Conservation (phyloP, 1,140 invertebrate species). For the Calliopsis andreniformis region DNA sequence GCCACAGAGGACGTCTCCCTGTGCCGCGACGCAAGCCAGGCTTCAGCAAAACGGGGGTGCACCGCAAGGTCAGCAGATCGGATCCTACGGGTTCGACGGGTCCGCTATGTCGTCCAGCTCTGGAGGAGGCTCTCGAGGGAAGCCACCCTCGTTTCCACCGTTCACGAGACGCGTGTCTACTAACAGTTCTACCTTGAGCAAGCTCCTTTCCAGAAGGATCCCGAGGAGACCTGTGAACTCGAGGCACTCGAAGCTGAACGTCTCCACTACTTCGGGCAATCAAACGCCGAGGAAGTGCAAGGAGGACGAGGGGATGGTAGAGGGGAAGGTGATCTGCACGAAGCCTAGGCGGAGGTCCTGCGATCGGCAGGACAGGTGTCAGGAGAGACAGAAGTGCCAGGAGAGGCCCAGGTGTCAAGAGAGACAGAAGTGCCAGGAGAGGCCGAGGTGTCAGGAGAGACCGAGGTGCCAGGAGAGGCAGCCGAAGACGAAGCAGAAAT, state of each 20-base stretch:
- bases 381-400: neutral
- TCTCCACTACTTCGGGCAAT: neutral
- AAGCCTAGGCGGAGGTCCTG: neutral
- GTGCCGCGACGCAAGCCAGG: slow-evolving; percentile 4
- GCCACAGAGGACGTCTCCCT: neutral
- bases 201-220: too few relatives aligned
- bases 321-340: neutral
- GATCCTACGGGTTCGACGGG: neutral
- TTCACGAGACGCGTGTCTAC: slow-evolving; percentile 16
- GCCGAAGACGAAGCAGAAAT: neutral
- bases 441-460: too few relatives aligned
- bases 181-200: neutral
- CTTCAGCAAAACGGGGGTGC: neutral
- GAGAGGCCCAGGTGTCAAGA: too few relatives aligned
- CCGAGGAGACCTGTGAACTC: neutral
- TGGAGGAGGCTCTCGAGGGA: neutral
- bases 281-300: neutral
- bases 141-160: neutral
- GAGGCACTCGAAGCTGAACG: neutral
- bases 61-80: neutral
- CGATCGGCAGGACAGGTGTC: neutral
- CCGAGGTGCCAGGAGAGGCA: neutral
- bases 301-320: neutral
- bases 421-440: neutral
- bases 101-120: neutral